phyloP scores from a whole-genome alignment of 2,113 vertebrate species.

The Misgurnus anguillicaudatus region DNA sequence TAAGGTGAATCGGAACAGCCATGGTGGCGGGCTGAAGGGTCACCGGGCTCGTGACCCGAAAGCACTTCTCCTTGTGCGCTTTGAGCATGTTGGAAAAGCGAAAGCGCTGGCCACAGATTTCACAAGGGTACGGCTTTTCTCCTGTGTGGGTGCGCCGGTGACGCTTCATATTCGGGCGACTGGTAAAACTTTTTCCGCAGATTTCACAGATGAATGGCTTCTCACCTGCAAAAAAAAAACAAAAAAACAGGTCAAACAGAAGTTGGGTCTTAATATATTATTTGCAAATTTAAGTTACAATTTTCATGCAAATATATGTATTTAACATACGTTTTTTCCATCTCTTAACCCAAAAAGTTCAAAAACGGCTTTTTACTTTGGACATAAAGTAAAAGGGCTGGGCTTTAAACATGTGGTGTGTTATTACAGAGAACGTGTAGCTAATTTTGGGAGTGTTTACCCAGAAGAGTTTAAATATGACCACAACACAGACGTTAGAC shows the following conservation, averaged over 20 bases:
- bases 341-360: no score
- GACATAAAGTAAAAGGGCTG: no score
- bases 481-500: background rate
- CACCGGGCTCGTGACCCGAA: slow-evolving; percentile 92
- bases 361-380: no score
- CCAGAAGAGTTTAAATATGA: slow-evolving; percentile 37
- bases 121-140: slow-evolving; percentile 96
- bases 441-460: slow-evolving; percentile 33
- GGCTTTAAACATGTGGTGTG: background rate
- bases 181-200: slow-evolving; percentile 98
- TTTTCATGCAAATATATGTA: no score
- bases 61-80: slow-evolving; percentile 97
- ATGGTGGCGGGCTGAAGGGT: slow-evolving; percentile 78
- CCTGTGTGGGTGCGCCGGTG: slow-evolving; percentile 95
- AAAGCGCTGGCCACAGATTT: slow-evolving; percentile 95
- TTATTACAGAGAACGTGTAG: slow-evolving; percentile 26
- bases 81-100: slow-evolving; percentile 99
- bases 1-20: slow-evolving; percentile 75
- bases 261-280: background rate
- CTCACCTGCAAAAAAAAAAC: slow-evolving; percentile 80
- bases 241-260: background rate
- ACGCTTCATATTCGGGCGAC: slow-evolving; percentile 97
- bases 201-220: slow-evolving; percentile 99
- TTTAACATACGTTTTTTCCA: no score
- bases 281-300: no score